A percentile compares a stretch with the other conserved stretches of the same genome.
Conservation (phyloP, 2,888 invertebrate species). For the Unio pictorum region DNA sequence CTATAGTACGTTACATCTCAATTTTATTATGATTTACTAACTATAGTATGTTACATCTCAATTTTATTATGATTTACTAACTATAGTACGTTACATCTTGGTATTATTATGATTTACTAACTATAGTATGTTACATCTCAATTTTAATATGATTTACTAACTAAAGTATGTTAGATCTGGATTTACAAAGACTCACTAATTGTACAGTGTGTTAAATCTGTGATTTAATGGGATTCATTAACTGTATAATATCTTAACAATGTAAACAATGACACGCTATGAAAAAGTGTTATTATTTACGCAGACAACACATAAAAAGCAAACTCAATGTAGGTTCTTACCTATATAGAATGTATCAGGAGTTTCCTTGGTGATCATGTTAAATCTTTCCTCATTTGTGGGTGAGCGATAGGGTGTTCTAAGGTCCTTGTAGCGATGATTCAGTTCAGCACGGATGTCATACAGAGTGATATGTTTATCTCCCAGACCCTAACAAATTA, state of each 20-base stretch:
- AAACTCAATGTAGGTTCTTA: conserved; percentile 73
- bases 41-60: too few species aligned
- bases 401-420: conserved; percentile 84
- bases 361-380: conserved; percentile 95
- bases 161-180: too few species aligned
- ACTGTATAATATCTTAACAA: neutral
- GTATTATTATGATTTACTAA: too few species aligned
- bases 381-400: conserved; percentile 90
- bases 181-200: too few species aligned
- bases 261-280: neutral
- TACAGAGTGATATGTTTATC: conserved; percentile 88
- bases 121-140: too few species aligned
- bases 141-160: too few species aligned
- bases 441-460: conserved; percentile 96
- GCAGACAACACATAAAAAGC: neutral
- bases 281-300: neutral
- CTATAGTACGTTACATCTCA: too few species aligned
- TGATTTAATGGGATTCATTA: too few species aligned
- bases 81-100: too few species aligned
- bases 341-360: conserved; percentile 93
- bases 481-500: conserved; percentile 76
- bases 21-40: too few species aligned
- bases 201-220: too few species aligned
- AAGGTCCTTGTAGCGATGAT: conserved; percentile 88
- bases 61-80: too few species aligned